phyloP scores from a whole-genome alignment of 2,888 invertebrate species.

The Oscheius myriophilus region DNA sequence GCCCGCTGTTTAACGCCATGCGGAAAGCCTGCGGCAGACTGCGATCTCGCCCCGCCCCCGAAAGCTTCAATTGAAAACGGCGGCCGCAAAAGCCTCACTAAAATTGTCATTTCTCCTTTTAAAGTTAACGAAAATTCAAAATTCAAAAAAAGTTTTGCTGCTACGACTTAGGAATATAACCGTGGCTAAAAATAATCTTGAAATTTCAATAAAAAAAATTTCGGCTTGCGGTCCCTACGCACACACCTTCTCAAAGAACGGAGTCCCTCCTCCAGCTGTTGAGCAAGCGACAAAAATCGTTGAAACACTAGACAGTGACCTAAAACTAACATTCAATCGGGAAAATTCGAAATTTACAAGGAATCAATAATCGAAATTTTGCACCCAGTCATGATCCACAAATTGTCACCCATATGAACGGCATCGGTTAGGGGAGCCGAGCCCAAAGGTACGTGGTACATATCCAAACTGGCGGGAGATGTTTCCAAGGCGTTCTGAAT shows the following conservation, averaged over 20 bases:
- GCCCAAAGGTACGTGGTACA: constrained; percentile 74
- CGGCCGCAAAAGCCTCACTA: too few species aligned
- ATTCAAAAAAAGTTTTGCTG: too few species aligned
- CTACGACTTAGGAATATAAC: too few species aligned
- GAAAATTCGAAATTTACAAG: constrained; percentile 62
- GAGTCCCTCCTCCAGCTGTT: constrained; percentile 63
- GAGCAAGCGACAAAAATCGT: constrained; percentile 73
- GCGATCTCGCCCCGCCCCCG: too few species aligned
- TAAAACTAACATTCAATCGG: constrained; percentile 25
- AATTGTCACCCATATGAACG: constrained; percentile 70
- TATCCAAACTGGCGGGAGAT: constrained; percentile 70
- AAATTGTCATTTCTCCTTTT: too few species aligned
- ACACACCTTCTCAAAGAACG: constrained; percentile 73
- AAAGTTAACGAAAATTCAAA: too few species aligned
- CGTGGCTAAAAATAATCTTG: too few species aligned
- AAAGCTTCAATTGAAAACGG: too few species aligned
- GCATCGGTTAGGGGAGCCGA: constrained; percentile 73
- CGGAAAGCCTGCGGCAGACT: too few species aligned
- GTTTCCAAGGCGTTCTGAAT: constrained; percentile 61
- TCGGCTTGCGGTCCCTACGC: too few species aligned
- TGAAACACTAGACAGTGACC: constrained; percentile 57
- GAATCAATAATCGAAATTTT: constrained; percentile 73
- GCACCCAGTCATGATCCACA: constrained; percentile 75
- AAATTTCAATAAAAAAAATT: too few species aligned
- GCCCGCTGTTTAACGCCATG: too few species aligned